Conservation (phyloP, 2,888 invertebrate species). For the Sarcophaga subvicina region DNA sequence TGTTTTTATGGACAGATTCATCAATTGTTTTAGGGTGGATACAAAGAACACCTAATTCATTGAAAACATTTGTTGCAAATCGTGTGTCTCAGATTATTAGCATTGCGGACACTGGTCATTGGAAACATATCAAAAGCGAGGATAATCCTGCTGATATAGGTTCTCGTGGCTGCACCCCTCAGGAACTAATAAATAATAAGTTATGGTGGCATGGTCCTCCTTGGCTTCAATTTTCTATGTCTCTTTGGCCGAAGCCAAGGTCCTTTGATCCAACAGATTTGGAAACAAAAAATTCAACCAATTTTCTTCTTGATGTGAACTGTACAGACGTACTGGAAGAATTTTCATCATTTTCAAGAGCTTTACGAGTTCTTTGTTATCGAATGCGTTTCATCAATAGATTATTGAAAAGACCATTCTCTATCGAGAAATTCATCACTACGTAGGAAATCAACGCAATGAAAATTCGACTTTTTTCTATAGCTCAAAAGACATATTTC, state of each 20-base stretch:
- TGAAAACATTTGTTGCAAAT: constrained; percentile 2
- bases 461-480: no score
- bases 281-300: constrained; percentile 1
- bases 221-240: constrained; percentile 15
- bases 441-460: neutral
- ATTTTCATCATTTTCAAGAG: constrained; percentile 27
- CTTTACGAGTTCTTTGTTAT: constrained; percentile 5
- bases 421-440: no score
- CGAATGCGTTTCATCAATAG: constrained; percentile 7
- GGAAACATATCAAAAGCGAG: neutral
- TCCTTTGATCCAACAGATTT: constrained; percentile 17
- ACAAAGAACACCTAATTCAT: neutral
- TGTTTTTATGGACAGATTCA: neutral
- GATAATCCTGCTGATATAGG: constrained; percentile 27
- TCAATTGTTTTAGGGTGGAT: neutral
- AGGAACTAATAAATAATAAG: neutral
- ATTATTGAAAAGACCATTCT: no score
- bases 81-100: neutral
- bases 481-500: no score
- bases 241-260: neutral
- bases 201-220: constrained; percentile 40
- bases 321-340: constrained; percentile 12
- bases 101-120: neutral
- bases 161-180: constrained; percentile 17
- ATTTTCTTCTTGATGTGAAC: neutral